phyloP scores from a whole-genome alignment of 2,113 vertebrate species.

The Megalops atlanticus region DNA sequence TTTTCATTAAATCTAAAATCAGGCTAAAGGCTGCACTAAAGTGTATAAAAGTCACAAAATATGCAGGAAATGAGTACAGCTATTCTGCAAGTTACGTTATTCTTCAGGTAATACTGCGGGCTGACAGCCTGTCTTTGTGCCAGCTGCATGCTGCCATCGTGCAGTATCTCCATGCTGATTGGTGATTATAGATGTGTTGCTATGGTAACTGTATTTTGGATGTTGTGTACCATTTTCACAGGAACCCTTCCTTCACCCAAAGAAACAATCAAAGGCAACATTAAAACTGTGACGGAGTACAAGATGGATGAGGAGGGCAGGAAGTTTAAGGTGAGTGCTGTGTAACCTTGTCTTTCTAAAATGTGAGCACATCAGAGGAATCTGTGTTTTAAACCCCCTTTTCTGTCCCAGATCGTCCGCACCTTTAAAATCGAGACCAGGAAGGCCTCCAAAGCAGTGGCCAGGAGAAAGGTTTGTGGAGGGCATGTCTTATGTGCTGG shows the following conservation, averaged over 20 bases:
- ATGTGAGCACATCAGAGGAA: neutral
- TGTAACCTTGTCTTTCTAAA: neutral
- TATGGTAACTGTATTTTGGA: neutral
- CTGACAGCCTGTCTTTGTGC: too few relatives aligned
- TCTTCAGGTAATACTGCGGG: too few relatives aligned
- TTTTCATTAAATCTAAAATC: too few relatives aligned
- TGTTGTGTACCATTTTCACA: slow-evolving; percentile 36
- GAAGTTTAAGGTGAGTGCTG: slow-evolving; percentile 81
- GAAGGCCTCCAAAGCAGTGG: slow-evolving; percentile 94
- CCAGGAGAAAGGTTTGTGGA: slow-evolving; percentile 83
- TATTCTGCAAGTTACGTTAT: too few relatives aligned
- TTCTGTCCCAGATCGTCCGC: slow-evolving; percentile 79
- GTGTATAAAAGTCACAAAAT: too few relatives aligned
- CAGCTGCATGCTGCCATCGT: too few relatives aligned
- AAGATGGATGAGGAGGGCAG: slow-evolving; percentile 90
- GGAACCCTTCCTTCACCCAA: slow-evolving; percentile 83
- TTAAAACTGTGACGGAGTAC: slow-evolving; percentile 91
- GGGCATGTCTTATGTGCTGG: neutral
- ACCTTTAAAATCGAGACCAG: slow-evolving; percentile 93
- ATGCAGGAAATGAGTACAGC: too few relatives aligned
- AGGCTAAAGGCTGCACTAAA: too few relatives aligned
- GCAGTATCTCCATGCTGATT: too few relatives aligned
- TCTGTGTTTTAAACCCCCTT: neutral
- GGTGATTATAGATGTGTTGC: neutral
- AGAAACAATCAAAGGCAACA: slow-evolving; percentile 89